phyloP scores from a whole-genome alignment of 2,888 invertebrate genomes.

The Eupithecia pulchellata region DNA sequence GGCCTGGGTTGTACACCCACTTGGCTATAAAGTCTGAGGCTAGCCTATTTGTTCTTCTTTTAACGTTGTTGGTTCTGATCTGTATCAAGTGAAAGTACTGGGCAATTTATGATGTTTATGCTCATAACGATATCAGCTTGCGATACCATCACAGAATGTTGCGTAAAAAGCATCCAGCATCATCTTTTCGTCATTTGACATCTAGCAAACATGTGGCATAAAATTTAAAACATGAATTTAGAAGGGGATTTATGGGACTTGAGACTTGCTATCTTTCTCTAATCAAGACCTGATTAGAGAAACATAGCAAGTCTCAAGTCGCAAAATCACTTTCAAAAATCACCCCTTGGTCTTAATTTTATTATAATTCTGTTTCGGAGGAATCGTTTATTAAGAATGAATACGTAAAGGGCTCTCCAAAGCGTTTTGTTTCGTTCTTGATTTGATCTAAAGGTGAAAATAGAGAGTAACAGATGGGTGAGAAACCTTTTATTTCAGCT shows the following conservation, averaged over 20 bases:
- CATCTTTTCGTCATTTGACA: background rate
- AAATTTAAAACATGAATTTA: background rate
- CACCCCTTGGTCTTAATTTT: background rate
- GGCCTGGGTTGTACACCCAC: constrained; percentile 55
- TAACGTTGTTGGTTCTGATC: constrained; percentile 48
- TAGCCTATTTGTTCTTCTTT: constrained; percentile 55
- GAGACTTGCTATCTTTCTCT: background rate
- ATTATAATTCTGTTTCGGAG: background rate
- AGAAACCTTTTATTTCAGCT: constrained; percentile 30
- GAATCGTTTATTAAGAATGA: background rate
- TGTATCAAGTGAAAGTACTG: constrained; percentile 54
- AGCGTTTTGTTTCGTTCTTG: background rate
- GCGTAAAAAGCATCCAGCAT: constrained; percentile 36
- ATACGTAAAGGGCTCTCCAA: background rate
- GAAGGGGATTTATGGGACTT: background rate
- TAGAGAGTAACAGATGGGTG: constrained; percentile 12
- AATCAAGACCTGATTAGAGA: too few species aligned
- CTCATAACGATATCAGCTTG: constrained; percentile 44
- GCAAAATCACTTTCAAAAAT: too few species aligned
- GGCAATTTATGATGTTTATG: constrained; percentile 45
- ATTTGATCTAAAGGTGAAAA: background rate
- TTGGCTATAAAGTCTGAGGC: constrained; percentile 53
- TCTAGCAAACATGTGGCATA: background rate
- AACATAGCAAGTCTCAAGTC: too few species aligned
- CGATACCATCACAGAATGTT: constrained; percentile 42